phyloP scores from a whole-genome alignment of 92 coral and sea anemone genomes.

The Blastomussa wellsi region DNA sequence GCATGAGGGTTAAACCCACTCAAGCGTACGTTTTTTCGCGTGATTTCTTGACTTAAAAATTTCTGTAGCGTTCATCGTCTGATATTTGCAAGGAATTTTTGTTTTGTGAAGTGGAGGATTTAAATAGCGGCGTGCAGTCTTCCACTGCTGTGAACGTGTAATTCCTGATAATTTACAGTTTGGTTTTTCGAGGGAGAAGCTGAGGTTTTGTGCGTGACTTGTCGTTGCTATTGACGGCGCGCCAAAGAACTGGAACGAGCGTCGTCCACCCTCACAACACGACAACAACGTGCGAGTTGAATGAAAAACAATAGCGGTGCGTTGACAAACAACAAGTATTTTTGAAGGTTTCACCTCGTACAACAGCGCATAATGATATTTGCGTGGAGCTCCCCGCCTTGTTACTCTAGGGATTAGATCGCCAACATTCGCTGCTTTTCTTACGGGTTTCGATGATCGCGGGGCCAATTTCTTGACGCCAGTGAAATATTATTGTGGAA shows the following conservation, averaged over 20 bases:
- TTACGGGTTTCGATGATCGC: background rate
- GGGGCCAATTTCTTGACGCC: background rate
- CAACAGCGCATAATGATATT: background rate
- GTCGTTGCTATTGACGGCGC: constrained; percentile 12
- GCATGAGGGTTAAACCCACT: constrained; percentile 13
- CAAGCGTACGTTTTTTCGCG: constrained; percentile 8
- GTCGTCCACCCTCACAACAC: constrained; percentile 14
- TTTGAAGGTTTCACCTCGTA: background rate
- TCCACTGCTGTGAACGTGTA: background rate
- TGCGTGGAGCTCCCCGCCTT: background rate
- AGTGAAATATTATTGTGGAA: constrained; percentile 22
- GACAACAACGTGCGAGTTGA: constrained; percentile 23
- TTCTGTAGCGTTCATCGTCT: background rate
- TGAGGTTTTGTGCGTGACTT: constrained; percentile 24
- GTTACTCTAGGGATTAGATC: background rate
- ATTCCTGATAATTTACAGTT: background rate
- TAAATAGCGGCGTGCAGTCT: background rate
- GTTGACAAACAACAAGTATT: constrained; percentile 32
- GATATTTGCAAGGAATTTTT: background rate
- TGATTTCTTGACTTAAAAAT: constrained; percentile 14
- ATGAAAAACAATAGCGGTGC: constrained; percentile 26
- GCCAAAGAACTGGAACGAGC: constrained; percentile 35
- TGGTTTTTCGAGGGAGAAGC: background rate
- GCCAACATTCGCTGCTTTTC: background rate
- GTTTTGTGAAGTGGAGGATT: background rate